Conservation (phyloP, 2,888 invertebrate genomes). For the Syrista parreyssii region DNA sequence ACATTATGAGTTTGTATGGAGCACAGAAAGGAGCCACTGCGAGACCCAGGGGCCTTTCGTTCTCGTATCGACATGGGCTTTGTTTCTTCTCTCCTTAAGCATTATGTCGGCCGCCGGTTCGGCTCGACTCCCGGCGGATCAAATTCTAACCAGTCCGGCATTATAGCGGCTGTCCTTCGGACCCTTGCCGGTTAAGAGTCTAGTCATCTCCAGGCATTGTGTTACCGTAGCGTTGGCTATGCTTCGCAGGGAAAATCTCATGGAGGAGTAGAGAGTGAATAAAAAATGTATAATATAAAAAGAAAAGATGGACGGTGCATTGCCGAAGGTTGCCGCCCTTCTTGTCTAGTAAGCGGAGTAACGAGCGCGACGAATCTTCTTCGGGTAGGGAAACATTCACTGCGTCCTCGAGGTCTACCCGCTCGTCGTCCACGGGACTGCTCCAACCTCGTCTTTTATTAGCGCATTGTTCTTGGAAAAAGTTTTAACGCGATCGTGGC, state of each 20-base stretch:
- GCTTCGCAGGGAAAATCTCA: conserved; percentile 40
- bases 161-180: conserved; percentile 63
- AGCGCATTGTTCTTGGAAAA: neutral
- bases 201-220: conserved; percentile 57
- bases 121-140: conserved; percentile 61
- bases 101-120: conserved; percentile 51
- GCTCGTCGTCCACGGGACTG: no score
- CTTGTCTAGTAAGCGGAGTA: conserved; percentile 30
- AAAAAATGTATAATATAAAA: conserved; percentile 10
- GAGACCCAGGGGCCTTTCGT: conserved; percentile 1
- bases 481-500: neutral
- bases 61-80: conserved; percentile 8
- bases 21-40: neutral
- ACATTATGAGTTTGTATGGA: neutral
- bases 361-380: conserved; percentile 38
- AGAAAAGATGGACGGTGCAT: conserved; percentile 31
- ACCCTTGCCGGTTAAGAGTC: conserved; percentile 43
- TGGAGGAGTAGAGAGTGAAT: conserved; percentile 4
- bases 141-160: conserved; percentile 64
- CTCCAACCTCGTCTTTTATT: neutral
- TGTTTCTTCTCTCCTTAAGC: conserved; percentile 48
- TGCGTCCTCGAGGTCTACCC: no score
- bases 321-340: conserved; percentile 27
- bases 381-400: neutral
- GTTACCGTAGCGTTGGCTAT: conserved; percentile 37